Evolutionary conservation across 2,113 vertebrate genomes (phyloP), one percentile per base, ranked within the genome.

Genomic region (Notiomystis cincta): DNA sequence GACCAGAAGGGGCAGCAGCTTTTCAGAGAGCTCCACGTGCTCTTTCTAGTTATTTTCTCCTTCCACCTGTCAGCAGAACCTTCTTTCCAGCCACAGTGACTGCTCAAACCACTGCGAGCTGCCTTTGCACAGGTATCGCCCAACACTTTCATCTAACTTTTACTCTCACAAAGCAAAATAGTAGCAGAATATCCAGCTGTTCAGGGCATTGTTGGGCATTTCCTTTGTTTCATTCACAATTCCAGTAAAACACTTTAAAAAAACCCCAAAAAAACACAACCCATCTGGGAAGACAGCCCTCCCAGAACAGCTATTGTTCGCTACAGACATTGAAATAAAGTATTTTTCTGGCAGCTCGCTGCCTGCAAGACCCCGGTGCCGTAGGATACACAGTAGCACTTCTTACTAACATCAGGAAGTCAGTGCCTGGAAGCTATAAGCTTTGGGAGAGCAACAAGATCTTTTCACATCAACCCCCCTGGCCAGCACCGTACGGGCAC

Each of bases 191-290:
- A 87, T 78, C 93, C 91, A 91, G 89, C 84, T 94, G 95, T 48
- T 95, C 38, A 10, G 56, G 78, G 56, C 64, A 95, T 87, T 94
- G 87, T 83, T 94, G 77, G n/a, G 17, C 3, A 53, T 85, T 96
- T 92, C 70, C 87, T 96, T 94, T 94, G 56, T 66, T 96, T 96
- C 91, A 87, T 96, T 94, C 87, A 95, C 11, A 47, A 75, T 91
- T 91, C 83, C 82, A 93, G 69, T 96, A 67, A 93, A 92, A 71
- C 20, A 30, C 69, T 72, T 69, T 0, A 9, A 37, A 64, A 71
- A 92, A 84, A 75, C 73, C 5, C 15, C n/a, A n/a, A n/a, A 75
- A 18, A 51, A 33, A 11, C 6, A 31, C 10, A 31, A 21, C 2
- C 11, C 27, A 42, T 47, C 27, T 45, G 28, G 60, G 64, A 76